A percentile compares a stretch with the other conserved stretches of the same genome.
phyloP scores from a whole-genome alignment of 2,797 vertebrate genomes.

The Bradypodion pumilum region DNA sequence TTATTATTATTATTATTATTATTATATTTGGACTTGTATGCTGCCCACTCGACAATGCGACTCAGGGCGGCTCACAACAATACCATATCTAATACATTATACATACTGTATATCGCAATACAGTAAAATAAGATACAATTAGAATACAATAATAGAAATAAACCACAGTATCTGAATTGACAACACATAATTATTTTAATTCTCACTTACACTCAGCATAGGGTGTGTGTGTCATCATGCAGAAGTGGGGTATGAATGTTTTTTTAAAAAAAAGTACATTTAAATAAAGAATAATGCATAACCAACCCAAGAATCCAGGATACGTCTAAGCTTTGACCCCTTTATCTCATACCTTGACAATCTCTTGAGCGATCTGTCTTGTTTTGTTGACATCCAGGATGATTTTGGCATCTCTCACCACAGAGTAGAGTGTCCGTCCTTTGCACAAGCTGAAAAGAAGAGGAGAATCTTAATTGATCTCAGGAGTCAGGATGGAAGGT shows the following conservation, averaged over 20 bases:
- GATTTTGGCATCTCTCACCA: constrained; percentile 96
- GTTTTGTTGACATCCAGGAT: constrained; percentile 98
- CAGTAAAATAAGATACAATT: too few species aligned
- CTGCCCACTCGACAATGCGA: too few species aligned
- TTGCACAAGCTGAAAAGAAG: constrained; percentile 91
- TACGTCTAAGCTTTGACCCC: not conserved
- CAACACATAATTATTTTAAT: too few species aligned
- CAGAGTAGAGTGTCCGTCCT: constrained; percentile 95
- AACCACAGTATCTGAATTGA: too few species aligned
- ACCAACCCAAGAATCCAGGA: too few species aligned
- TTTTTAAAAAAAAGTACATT: not conserved
- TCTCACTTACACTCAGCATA: too few species aligned
- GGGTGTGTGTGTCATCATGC: not conserved
- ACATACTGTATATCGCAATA: too few species aligned
- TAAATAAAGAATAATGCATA: not conserved
- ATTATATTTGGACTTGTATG: too few species aligned
- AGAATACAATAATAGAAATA: too few species aligned
- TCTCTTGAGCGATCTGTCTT: constrained; percentile 98
- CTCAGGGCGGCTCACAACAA: too few species aligned
- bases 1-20: too few species aligned
- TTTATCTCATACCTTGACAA: constrained; percentile 88
- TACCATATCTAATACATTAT: too few species aligned
- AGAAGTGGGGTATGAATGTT: not conserved
- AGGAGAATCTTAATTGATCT: constrained; percentile 12
- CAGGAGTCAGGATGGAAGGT: not conserved